Percentiles rank a stretch among this genome's conserved stretches.
Conservation (phyloP, 1,140 invertebrate genomes). For the Heterodera schachtii region DNA sequence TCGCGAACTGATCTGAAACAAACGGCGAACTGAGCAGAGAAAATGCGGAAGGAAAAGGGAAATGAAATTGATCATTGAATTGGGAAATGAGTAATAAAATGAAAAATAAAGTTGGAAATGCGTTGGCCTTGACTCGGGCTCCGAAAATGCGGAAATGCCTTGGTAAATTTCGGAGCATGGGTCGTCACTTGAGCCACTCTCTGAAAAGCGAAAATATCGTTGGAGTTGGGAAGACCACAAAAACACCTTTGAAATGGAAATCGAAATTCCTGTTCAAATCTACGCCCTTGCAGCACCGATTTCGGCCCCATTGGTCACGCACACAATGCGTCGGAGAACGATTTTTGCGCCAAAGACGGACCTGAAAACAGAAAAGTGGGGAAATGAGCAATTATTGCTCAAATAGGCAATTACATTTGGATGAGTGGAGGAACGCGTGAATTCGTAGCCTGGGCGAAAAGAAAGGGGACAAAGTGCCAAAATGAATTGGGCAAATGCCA, state of each 20-base stretch:
- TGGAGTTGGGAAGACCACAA: conserved; percentile 7
- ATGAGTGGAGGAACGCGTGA: conserved; percentile 63
- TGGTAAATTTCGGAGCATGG: conserved; percentile 65
- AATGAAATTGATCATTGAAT: not conserved
- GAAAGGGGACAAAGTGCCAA: conserved; percentile 68
- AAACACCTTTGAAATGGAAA: conserved; percentile 59
- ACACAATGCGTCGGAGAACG: conserved; percentile 51
- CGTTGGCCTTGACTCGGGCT: conserved; percentile 57
- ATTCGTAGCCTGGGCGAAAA: conserved; percentile 57
- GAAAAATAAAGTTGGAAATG: no score
- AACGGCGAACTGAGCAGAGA: not conserved
- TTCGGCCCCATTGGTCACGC: conserved; percentile 57
- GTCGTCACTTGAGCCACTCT: conserved; percentile 62
- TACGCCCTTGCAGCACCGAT: conserved; percentile 57
- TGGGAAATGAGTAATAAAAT: not conserved
- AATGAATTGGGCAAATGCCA: conserved; percentile 65
- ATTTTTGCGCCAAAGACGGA: conserved; percentile 63
- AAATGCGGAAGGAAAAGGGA: not conserved
- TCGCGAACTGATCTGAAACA: conserved; percentile 55
- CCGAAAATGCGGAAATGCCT: conserved; percentile 60
- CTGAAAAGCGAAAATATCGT: conserved; percentile 28
- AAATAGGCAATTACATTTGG: conserved; percentile 53
- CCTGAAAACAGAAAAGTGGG: conserved; percentile 4
- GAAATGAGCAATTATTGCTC: not conserved
- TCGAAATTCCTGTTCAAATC: conserved; percentile 64